These are phyloP conservation scores for Scaptomyza graminum DNA, from an alignment of 1,140 invertebrate genomes.

Conservation along the genomic window DNA sequence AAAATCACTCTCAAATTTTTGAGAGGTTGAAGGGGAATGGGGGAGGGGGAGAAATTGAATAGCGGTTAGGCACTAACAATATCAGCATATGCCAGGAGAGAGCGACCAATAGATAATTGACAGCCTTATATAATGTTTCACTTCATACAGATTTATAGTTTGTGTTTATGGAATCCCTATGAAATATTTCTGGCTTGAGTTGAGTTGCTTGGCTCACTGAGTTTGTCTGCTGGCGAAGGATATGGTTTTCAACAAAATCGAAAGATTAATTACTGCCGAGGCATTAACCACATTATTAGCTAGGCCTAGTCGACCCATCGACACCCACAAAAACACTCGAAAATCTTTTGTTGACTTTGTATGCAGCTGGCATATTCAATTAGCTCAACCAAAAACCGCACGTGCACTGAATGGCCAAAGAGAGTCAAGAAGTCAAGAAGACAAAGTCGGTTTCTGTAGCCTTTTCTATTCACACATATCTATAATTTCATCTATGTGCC, in stretches of 20 bases:
- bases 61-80: background rate
- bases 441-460: background rate
- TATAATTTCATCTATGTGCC: no score
- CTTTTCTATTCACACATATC: no score
- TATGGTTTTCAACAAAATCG: constrained; percentile 15
- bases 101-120: constrained; percentile 25
- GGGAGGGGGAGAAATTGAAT: no score
- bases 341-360: no score
- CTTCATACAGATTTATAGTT: background rate
- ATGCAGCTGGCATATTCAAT: constrained; percentile 35
- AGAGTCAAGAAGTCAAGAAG: no score
- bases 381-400: constrained; percentile 31
- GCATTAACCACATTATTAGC: constrained; percentile 50
- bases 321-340: background rate
- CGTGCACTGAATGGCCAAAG: constrained; percentile 32
- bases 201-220: no score
- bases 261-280: constrained; percentile 33
- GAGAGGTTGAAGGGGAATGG: background rate
- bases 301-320: constrained; percentile 11
- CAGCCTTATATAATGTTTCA: constrained; percentile 42
- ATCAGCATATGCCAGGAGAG: constrained; percentile 24
- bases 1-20: constrained; percentile 3
- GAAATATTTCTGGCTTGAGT: background rate
- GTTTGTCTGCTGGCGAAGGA: constrained; percentile 5
- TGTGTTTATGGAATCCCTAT: background rate